phyloP scores from a whole-genome alignment of 2,888 invertebrate species.

The Callyntrura sp. region DNA sequence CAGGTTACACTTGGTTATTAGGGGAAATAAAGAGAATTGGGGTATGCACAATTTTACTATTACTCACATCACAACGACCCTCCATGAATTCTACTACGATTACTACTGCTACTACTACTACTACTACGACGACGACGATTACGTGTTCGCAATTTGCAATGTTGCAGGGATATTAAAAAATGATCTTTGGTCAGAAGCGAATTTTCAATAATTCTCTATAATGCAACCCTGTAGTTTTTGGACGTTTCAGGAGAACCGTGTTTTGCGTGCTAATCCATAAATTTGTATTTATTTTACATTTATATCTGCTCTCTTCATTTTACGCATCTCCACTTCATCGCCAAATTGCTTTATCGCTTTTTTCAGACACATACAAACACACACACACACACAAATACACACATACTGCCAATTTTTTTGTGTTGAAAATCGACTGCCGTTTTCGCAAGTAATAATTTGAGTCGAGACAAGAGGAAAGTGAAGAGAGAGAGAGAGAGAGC shows the following conservation, averaged over 20 bases:
- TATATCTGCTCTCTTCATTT: background rate
- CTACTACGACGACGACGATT: conserved; percentile 17
- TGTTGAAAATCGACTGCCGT: background rate
- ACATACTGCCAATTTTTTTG: background rate
- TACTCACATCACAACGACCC: background rate
- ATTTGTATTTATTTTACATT: conserved; percentile 32
- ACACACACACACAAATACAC: too few relatives aligned
- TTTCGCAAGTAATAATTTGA: conserved; percentile 37
- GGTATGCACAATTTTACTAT: conserved; percentile 16
- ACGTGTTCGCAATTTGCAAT: background rate
- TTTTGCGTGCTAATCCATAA: conserved; percentile 54
- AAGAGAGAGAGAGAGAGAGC: background rate
- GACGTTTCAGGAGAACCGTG: conserved; percentile 56
- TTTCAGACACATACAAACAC: background rate
- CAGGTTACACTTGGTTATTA: conserved; percentile 41
- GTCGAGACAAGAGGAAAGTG: conserved; percentile 9
- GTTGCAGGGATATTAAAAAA: background rate
- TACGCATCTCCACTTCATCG: background rate
- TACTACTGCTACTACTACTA: conserved; percentile 16
- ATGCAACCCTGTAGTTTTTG: background rate
- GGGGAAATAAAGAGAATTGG: background rate
- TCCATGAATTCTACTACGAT: background rate
- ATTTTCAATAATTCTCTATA: conserved; percentile 6
- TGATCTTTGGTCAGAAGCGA: conserved; percentile 19
- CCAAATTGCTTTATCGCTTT: background rate